Conservation (phyloP, 1,140 invertebrate genomes). For the Pseudomyrmex pallidus region DNA sequence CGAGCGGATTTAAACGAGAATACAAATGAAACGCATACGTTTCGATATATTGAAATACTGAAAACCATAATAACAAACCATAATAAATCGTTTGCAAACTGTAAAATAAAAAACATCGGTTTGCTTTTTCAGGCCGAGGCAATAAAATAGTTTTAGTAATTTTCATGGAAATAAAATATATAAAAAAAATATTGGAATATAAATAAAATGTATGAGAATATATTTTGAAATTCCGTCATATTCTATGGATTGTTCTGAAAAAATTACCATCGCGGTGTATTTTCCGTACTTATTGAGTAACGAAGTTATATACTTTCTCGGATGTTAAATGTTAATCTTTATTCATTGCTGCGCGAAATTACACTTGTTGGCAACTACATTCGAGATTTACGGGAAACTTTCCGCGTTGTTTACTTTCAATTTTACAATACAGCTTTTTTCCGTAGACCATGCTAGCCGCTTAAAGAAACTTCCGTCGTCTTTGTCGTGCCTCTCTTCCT, state of each 20-base stretch:
- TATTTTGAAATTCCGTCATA: constrained; percentile 18
- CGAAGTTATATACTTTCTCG: neutral
- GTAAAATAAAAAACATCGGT: constrained; percentile 48
- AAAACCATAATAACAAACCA: constrained; percentile 53
- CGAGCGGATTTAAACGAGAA: constrained; percentile 12
- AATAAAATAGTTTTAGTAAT: constrained; percentile 58
- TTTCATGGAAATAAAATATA: constrained; percentile 38
- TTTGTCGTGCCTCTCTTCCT: neutral
- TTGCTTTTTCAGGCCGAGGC: constrained; percentile 44
- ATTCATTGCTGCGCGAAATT: constrained; percentile 21
- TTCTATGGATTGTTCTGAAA: neutral
- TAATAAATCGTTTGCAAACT: constrained; percentile 43
- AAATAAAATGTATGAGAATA: constrained; percentile 24
- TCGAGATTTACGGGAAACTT: constrained; percentile 36
- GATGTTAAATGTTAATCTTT: constrained; percentile 28
- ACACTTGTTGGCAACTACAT: constrained; percentile 2
- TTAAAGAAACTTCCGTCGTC: constrained; percentile 54
- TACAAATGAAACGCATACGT: constrained; percentile 1
- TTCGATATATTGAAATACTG: constrained; percentile 25
- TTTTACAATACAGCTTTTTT: constrained; percentile 59
- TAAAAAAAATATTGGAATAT: constrained; percentile 47
- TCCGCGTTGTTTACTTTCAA: constrained; percentile 49
- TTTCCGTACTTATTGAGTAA: constrained; percentile 1
- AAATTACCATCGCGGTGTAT: neutral
- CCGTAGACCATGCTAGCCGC: constrained; percentile 28